phyloP scores from a whole-genome alignment of 2,113 vertebrate species.

The Pelodiscus sinensis region DNA sequence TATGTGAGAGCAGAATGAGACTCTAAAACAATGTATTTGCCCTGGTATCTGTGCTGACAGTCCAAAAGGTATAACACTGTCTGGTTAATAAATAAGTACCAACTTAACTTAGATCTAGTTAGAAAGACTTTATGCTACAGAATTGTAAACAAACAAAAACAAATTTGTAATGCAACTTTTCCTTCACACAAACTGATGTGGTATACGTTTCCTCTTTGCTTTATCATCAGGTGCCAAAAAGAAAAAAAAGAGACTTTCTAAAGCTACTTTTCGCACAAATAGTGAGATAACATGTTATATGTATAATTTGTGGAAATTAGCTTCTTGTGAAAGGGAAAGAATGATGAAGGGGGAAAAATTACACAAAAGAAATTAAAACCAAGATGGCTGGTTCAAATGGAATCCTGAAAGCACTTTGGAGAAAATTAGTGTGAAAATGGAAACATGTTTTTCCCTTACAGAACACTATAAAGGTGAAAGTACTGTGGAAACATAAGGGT shows the following conservation, averaged over 20 bases:
- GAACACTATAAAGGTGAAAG: not conserved
- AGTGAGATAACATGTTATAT: not conserved
- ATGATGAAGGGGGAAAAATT: not conserved
- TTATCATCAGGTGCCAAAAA: not conserved
- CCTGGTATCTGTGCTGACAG: not conserved
- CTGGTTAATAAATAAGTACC: not conserved
- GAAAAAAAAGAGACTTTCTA: not conserved
- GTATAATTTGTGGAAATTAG: not conserved
- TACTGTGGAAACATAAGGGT: not conserved
- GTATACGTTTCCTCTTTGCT: not conserved
- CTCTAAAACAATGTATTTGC: constrained; percentile 12
- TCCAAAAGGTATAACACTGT: constrained; percentile 20
- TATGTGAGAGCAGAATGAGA: constrained; percentile 23
- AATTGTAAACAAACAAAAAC: not conserved
- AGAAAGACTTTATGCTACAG: not conserved
- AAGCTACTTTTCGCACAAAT: not conserved
- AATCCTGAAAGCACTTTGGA: not conserved
- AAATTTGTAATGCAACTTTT: constrained; percentile 5
- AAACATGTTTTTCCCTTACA: not conserved
- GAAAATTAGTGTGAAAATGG: not conserved
- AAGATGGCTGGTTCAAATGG: not conserved
- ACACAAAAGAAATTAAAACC: not conserved
- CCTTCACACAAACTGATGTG: not conserved
- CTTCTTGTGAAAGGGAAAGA: not conserved
- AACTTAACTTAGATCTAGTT: not conserved